These are phyloP conservation scores for Melanotaenia pygmaea DNA, from an alignment of 2,797 vertebrate genomes.

Conservation along the genomic window DNA sequence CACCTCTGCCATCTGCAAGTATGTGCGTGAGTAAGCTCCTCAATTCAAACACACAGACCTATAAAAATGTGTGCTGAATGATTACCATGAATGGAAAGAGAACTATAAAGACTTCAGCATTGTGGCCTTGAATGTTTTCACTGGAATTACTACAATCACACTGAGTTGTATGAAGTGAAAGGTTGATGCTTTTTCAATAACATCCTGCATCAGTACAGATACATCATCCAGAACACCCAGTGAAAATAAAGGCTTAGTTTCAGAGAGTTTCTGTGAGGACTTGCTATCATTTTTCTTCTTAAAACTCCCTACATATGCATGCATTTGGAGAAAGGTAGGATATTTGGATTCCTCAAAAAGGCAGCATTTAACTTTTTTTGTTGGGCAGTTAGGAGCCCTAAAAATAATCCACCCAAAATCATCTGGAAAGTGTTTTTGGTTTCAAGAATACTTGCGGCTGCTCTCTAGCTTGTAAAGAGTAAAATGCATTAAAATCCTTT, in stretches of 20 bases:
- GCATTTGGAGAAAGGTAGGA: background rate
- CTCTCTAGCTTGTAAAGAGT: slow-evolving; percentile 5
- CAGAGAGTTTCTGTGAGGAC: background rate
- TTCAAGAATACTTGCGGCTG: background rate
- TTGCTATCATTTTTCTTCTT: background rate
- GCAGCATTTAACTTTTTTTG: background rate
- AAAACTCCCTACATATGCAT: background rate
- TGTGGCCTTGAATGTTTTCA: slow-evolving; percentile 55
- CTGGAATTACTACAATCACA: slow-evolving; percentile 36
- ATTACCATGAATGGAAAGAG: slow-evolving; percentile 35
- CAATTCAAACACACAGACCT: slow-evolving; percentile 3
- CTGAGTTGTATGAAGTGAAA: slow-evolving; percentile 18
- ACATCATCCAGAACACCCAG: slow-evolving; percentile 10
- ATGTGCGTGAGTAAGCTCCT: background rate
- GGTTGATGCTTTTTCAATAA: slow-evolving; percentile 32
- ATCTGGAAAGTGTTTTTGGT: background rate
- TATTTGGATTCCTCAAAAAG: slow-evolving; percentile 7
- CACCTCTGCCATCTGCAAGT: slow-evolving; percentile 49
- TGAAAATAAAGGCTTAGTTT: slow-evolving; percentile 6
- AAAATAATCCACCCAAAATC: background rate
- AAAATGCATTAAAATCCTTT: background rate
- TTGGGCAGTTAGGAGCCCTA: background rate
- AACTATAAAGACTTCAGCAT: slow-evolving; percentile 10
- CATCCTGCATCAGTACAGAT: slow-evolving; percentile 17
- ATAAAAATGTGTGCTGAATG: slow-evolving; percentile 11